Evolutionary conservation across 37 sponge, comb jelly and placozoan species (phyloP).

Genomic region (Hexactinellida sp.): DNA sequence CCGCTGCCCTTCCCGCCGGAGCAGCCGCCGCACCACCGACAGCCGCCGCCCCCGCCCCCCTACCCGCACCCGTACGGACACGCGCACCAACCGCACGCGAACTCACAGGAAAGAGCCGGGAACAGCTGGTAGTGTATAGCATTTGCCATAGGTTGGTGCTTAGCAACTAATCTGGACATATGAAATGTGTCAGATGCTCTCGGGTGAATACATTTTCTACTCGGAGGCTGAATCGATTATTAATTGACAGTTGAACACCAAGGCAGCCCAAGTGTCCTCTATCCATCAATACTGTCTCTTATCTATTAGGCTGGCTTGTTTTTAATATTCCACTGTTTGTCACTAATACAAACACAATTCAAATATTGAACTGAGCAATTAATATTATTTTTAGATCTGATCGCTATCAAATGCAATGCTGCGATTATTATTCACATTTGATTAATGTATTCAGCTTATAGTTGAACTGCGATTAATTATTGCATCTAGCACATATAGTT

Average conservation of each 20-base stretch:
- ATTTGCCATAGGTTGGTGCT: not conserved
- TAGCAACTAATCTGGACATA: not conserved
- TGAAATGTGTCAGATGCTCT: not conserved
- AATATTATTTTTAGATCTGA: not conserved
- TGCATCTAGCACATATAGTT: no score
- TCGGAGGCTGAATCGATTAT: not conserved
- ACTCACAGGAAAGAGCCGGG: not conserved
- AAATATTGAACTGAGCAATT: slow-evolving; percentile 9
- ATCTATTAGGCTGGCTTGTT: not conserved
- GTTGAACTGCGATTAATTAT: no score
- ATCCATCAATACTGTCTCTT: not conserved
- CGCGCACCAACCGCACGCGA: not conserved
- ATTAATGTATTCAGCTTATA: no score
- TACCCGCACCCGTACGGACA: not conserved
- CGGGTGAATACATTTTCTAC: not conserved
- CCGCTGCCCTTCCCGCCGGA: not conserved
- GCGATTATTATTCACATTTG: no score
- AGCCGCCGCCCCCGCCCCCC: not conserved
- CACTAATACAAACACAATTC: slow-evolving; percentile 12
- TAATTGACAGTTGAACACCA: not conserved
- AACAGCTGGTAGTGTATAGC: not conserved
- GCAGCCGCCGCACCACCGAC: not conserved
- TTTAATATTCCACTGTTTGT: slow-evolving; percentile 9
- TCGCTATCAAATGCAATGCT: not conserved
- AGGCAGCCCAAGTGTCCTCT: not conserved